Evolutionary conservation across 2,797 vertebrate species (phyloP).

Genomic region (Cuculus canorus): DNA sequence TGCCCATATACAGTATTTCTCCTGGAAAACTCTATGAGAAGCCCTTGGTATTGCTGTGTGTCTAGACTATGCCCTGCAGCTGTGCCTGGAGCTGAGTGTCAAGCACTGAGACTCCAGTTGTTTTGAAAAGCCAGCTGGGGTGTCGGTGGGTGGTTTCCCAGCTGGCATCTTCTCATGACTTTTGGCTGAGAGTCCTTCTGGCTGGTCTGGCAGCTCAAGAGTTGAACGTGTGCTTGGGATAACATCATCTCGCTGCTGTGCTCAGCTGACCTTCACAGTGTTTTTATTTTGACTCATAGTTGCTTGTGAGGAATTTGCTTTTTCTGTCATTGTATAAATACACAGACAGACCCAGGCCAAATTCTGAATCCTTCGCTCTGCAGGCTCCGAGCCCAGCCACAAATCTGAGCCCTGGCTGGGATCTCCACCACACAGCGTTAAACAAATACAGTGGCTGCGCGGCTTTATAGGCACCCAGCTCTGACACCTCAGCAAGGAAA

Average conservation of each 20-base stretch:
- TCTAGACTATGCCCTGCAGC: conserved; percentile 19
- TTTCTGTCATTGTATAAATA: conserved; percentile 47
- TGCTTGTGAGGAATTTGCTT: conserved; percentile 49
- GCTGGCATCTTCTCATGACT: conserved; percentile 51
- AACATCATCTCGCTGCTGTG: conserved; percentile 34
- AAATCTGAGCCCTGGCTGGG: background rate
- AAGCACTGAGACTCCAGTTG: conserved; percentile 33
- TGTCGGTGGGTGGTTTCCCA: conserved; percentile 55
- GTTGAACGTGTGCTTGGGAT: background rate
- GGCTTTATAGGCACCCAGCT: background rate
- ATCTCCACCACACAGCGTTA: background rate
- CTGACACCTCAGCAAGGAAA: background rate
- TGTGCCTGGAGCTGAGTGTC: conserved; percentile 19
- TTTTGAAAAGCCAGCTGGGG: conserved; percentile 63
- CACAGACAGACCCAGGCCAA: background rate
- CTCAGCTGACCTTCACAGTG: conserved; percentile 55
- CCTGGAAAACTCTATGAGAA: background rate
- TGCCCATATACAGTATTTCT: conserved; percentile 6
- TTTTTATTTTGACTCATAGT: conserved; percentile 66
- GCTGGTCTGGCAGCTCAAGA: background rate
- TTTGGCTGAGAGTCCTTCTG: conserved; percentile 11
- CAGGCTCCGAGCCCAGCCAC: conserved; percentile 24
- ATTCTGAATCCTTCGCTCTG: background rate
- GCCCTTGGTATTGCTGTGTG: background rate
- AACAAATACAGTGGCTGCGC: background rate